Base-by-base conservation (phyloP, 2,113 vertebrate species). In the Brachyhypopomus occidentalis region DNA sequence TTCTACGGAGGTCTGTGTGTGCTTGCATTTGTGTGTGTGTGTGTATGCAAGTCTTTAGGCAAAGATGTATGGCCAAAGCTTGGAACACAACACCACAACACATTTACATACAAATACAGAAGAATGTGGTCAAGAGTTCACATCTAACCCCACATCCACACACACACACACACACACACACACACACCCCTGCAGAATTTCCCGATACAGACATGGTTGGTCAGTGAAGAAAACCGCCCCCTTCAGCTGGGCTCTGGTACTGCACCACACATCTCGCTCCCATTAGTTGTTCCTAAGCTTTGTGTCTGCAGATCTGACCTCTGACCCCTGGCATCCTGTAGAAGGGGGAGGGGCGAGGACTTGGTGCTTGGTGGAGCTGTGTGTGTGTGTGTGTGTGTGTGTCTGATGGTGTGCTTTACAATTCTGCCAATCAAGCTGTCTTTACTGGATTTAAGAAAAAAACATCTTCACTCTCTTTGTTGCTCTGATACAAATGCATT, bases 341-440 rank as follows among this genome's bases (percentile, higher is more conserved):
- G 9, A 67, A 85, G 82, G 60, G 78, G 88, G 85, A 86, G 81
- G 82, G 88, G 58, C 84, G 84, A 81, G 67, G 36, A 72, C 56
- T 27, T 77, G 67, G 66, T 9, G 19, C 56, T 41, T 77, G 67
- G 66, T 5, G 12, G 38, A 72, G 30, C 34, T 52, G 9, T 77
- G 74, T 58, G 69, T 66, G 75, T 78, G 58, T 78, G 5, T 67
- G 11, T 48, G 62, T 56, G 58, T 62, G 67, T 48, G 69, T 69
- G 41, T 14, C 48, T 38, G 63, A 52, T 62, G 63, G 30, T 76
- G 36, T 38, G 75, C 64, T 70, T 25, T 64, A 66, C 27, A 55
- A 72, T 77, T 48, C 73, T n/a, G 12, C 17, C 23, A 70, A 20
- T 76, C 19, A 62, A 48, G 56, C 58, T 60, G 30, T 16, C 64